phyloP scores from a whole-genome alignment of 2,888 invertebrate species.

The Apomyelois bistriatella region DNA sequence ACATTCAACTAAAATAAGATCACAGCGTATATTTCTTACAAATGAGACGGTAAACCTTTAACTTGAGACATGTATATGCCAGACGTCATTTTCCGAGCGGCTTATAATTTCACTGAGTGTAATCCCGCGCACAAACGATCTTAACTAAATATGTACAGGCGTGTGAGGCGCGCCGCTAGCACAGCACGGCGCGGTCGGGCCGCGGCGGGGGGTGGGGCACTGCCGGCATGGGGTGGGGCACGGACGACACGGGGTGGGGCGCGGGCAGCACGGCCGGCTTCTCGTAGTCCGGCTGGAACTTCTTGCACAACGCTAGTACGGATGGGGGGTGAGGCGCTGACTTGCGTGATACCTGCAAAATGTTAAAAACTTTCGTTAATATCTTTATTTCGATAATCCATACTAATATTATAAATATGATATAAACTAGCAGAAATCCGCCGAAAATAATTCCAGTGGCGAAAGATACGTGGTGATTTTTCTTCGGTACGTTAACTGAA shows the following conservation, averaged over 20 bases:
- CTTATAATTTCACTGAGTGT: not conserved
- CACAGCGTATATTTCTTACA: too few species aligned
- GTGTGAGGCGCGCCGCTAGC: conserved; percentile 41
- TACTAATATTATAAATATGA: too few species aligned
- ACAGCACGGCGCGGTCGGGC: conserved; percentile 52
- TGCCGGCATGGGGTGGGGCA: conserved; percentile 31
- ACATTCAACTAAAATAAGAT: too few species aligned
- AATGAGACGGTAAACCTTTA: too few species aligned
- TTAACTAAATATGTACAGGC: conserved; percentile 22
- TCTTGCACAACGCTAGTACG: conserved; percentile 75
- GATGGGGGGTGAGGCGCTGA: conserved; percentile 79
- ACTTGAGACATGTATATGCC: too few species aligned
- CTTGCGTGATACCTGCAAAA: conserved; percentile 76
- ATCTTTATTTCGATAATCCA: not conserved
- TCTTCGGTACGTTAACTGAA: too few species aligned
- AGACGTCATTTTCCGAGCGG: too few species aligned
- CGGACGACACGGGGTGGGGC: conserved; percentile 27
- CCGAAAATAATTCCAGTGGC: too few species aligned
- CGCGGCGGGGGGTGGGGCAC: conserved; percentile 30
- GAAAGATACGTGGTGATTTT: too few species aligned
- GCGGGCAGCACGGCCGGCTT: conserved; percentile 59
- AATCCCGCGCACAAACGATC: conserved; percentile 15
- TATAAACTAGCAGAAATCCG: too few species aligned
- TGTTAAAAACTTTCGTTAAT: not conserved
- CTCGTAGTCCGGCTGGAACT: conserved; percentile 77